phyloP scores from a whole-genome alignment of 2,113 vertebrate genomes.

The Cichladusa arquata region DNA sequence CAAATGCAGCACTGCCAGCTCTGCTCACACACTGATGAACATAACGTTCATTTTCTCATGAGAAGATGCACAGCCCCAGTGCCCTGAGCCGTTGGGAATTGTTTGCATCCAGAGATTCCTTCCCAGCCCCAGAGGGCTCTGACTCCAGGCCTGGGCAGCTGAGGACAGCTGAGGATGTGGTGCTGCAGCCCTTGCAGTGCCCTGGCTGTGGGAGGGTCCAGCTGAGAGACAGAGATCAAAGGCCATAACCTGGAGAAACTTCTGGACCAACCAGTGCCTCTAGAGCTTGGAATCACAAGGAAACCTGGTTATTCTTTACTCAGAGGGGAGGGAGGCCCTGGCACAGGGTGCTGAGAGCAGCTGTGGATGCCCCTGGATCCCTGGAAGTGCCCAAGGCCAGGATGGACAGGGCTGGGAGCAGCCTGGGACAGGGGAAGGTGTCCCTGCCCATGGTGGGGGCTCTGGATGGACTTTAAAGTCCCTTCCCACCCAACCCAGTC shows the following conservation, averaged over 20 bases:
- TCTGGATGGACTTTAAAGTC: neutral
- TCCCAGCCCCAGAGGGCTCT: neutral
- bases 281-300: neutral
- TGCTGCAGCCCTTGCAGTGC: neutral
- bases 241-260: neutral
- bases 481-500: neutral
- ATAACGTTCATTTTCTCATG: neutral
- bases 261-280: neutral
- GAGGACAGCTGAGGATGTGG: neutral
- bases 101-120: neutral
- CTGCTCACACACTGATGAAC: fast-evolving
- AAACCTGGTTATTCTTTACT: neutral
- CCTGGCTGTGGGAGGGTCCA: neutral
- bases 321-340: fast-evolving
- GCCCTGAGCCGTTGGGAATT: neutral
- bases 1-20: neutral
- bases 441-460: neutral
- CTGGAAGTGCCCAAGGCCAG: neutral
- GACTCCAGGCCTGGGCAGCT: neutral
- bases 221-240: neutral
- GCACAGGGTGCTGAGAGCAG: neutral
- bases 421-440: neutral
- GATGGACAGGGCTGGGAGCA: fast-evolving
- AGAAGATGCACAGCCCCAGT: neutral
- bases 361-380: neutral